Percentiles rank a stretch among this genome's conserved stretches.
Conservation (phyloP, 2,113 vertebrate species). For the Sapajus apella region DNA sequence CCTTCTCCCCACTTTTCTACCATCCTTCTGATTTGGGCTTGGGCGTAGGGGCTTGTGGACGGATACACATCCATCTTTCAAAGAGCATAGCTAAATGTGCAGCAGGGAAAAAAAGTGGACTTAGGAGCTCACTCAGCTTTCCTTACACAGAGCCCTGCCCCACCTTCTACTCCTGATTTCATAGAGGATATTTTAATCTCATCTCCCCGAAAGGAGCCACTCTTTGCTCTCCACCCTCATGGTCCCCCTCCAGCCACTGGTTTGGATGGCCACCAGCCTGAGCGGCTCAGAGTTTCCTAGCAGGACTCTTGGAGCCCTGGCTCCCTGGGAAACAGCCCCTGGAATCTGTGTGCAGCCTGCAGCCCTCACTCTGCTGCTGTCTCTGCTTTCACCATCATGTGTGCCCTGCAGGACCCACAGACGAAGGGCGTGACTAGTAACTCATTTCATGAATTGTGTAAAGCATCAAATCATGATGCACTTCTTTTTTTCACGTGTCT, state of each 20-base stretch:
- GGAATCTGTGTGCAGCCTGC: neutral
- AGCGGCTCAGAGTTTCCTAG: neutral
- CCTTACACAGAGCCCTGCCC: fast-evolving
- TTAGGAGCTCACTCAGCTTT: neutral
- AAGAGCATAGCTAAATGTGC: neutral
- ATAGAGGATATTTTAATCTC: neutral
- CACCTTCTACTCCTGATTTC: neutral
- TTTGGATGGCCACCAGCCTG: neutral
- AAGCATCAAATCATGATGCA: neutral
- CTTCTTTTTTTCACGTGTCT: neutral
- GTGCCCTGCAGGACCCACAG: fast-evolving
- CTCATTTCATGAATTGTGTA: neutral
- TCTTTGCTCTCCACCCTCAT: neutral
- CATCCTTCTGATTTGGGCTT: too few relatives aligned
- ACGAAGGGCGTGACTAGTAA: neutral
- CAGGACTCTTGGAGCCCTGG: neutral
- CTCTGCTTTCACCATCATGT: neutral
- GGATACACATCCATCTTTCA: neutral
- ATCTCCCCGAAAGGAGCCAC: neutral
- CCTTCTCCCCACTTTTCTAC: neutral
- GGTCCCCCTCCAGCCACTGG: neutral
- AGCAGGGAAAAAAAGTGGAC: neutral
- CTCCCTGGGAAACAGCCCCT: neutral
- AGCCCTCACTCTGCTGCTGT: too few relatives aligned
- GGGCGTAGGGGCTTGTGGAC: neutral